phyloP scores from a whole-genome alignment of 2,888 invertebrate genomes.

The Nomada ruficornis region DNA sequence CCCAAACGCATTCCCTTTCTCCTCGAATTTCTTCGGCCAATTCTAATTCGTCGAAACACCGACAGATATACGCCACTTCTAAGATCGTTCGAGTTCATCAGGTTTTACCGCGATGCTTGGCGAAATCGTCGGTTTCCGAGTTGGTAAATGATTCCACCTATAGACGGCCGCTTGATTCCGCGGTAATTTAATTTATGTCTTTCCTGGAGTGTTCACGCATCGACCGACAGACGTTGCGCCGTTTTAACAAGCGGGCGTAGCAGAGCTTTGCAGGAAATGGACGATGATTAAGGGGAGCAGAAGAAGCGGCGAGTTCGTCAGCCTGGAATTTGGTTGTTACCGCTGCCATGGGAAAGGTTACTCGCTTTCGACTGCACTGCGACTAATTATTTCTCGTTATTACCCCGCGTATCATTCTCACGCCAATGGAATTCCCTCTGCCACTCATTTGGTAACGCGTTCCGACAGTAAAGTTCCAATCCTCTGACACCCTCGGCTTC shows the following conservation, averaged over 20 bases:
- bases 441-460: too few species aligned
- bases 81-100: neutral
- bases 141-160: slow-evolving; percentile 51
- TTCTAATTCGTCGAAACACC: neutral
- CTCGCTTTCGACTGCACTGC: slow-evolving; percentile 8
- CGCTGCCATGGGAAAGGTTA: slow-evolving; percentile 47
- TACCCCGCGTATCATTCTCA: slow-evolving; percentile 46
- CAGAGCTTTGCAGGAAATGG: slow-evolving; percentile 68
- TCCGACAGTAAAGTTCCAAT: too few species aligned
- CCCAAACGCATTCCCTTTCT: too few species aligned
- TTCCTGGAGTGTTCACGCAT: slow-evolving; percentile 59
- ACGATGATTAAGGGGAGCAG: slow-evolving; percentile 68
- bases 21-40: too few species aligned
- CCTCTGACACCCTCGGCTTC: too few species aligned
- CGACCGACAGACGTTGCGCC: slow-evolving; percentile 31
- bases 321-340: slow-evolving; percentile 58
- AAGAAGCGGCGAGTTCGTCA: slow-evolving; percentile 41
- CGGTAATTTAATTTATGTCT: slow-evolving; percentile 71
- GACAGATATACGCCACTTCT: too few species aligned
- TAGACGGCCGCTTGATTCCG: slow-evolving; percentile 47
- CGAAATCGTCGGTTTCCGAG: slow-evolving; percentile 52
- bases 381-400: slow-evolving; percentile 21
- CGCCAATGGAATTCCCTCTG: slow-evolving; percentile 8
- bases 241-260: slow-evolving; percentile 71
- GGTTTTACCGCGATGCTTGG: neutral